These are phyloP conservation scores for Pantherophis guttatus DNA, from an alignment of 2,113 vertebrate genomes.

Conservation along the genomic window DNA sequence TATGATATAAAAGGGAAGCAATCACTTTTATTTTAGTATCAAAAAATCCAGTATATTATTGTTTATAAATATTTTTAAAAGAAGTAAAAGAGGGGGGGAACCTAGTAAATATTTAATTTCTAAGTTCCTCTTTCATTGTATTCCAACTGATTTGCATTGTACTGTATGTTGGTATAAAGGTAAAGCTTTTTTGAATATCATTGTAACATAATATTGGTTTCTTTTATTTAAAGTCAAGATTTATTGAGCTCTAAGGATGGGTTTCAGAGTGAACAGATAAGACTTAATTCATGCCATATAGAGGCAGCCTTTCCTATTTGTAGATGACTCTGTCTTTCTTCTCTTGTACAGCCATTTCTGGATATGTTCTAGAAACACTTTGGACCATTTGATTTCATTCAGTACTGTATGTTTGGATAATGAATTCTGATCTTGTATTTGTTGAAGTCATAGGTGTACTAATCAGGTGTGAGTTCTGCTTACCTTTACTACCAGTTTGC, in stretches of 20 bases:
- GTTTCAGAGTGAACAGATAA: neutral
- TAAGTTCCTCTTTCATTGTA: neutral
- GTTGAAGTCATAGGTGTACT: neutral
- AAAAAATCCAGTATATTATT: neutral
- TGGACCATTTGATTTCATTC: conserved; percentile 3
- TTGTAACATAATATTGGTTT: neutral
- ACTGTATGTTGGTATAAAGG: neutral
- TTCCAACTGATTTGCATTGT: neutral
- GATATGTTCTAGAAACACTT: neutral
- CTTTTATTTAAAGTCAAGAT: neutral
- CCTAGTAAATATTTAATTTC: neutral
- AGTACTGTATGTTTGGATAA: neutral
- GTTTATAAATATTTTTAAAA: neutral
- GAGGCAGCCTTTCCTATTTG: neutral
- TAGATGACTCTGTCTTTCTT: neutral
- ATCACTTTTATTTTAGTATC: no score
- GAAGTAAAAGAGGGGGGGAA: neutral
- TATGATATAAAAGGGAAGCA: neutral
- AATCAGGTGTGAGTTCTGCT: no score
- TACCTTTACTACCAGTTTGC: no score
- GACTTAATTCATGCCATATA: neutral
- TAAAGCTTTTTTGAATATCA: neutral
- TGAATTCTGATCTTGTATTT: neutral
- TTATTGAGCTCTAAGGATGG: neutral
- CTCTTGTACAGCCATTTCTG: neutral